Evolutionary conservation across 1,140 invertebrate genomes (phyloP), one percentile per base, ranked within the genome.

Genomic region (Papilio dardanus): DNA sequence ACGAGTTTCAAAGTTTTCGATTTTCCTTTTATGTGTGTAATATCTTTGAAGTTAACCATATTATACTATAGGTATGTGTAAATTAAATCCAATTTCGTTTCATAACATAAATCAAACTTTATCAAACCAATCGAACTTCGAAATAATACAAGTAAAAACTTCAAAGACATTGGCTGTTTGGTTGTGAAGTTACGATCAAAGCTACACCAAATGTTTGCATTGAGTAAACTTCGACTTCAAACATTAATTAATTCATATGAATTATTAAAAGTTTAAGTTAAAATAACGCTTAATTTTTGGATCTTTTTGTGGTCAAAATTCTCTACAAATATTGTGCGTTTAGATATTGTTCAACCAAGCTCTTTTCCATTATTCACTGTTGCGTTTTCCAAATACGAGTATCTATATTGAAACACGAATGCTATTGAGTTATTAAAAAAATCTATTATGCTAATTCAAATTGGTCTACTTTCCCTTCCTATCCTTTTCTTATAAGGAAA

Each of bases 121-220:
- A 62, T 62, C 54, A 62, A 62, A 62, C 54, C 54, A 62, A 62
- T 62, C 54, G 54, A 62, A 62, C 54, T 62, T 62, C 42, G 3
- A 14, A 62, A 62, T 54, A 54, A 54, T n/a, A 46, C 16, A 46
- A 46, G 54, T 12, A 28, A 62, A 28, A 62, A 62, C 54, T 50
- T 19, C 6, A 8, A 50, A 50, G n/a, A 62, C 24, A 28, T n/a
- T n/a, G n/a, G n/a, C n/a, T 28, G 24, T 62, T 62, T 58, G 12
- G 24, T 58, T 58, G 28, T 16, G 21, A 62, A 16, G 14, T 62
- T 62, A 24, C 50, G 50, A 24, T 30, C 24, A 62, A 62, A 12
- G 10, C 30, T 62, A 14, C 3, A 4, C 54, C 14, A 62, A 62
- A 62, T 12, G 30, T 30, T 54, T 28, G 24, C 12, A 24, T 62